phyloP scores from a whole-genome alignment of 2,888 invertebrate genomes.

The Agrenia bidenticulata region DNA sequence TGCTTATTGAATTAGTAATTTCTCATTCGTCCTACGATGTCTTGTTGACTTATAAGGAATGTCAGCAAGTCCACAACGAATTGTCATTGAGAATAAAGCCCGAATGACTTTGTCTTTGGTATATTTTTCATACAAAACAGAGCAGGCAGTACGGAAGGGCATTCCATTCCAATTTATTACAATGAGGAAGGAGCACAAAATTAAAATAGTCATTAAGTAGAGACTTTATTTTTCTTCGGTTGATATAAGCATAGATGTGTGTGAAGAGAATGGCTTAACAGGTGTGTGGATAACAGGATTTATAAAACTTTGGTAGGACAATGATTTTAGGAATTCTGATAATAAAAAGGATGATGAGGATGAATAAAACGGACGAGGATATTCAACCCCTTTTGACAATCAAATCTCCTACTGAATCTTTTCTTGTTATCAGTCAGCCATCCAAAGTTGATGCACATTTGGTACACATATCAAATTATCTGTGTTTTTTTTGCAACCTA shows the following conservation, averaged over 20 bases:
- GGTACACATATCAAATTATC: conserved; percentile 21
- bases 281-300: conserved; percentile 15
- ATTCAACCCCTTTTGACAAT: conserved; percentile 23
- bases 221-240: neutral
- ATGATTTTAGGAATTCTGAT: conserved; percentile 2
- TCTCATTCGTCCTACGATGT: no score
- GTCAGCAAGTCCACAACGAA: no score
- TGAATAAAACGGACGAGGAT: conserved; percentile 19
- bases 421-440: conserved; percentile 7
- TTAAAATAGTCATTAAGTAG: conserved; percentile 2
- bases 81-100: no score
- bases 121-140: no score
- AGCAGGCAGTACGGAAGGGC: no score
- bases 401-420: conserved; percentile 6
- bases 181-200: neutral
- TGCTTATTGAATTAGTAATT: no score
- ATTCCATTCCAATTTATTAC: neutral
- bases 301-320: neutral
- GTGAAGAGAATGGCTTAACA: conserved; percentile 1
- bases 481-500: neutral
- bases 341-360: neutral
- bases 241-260: no score
- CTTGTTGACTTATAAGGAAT: no score
- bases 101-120: no score
- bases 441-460: conserved; percentile 16